These are phyloP conservation scores for Pogonomyrmex californicus DNA, from an alignment of 1,140 invertebrate genomes.

Conservation along the genomic window DNA sequence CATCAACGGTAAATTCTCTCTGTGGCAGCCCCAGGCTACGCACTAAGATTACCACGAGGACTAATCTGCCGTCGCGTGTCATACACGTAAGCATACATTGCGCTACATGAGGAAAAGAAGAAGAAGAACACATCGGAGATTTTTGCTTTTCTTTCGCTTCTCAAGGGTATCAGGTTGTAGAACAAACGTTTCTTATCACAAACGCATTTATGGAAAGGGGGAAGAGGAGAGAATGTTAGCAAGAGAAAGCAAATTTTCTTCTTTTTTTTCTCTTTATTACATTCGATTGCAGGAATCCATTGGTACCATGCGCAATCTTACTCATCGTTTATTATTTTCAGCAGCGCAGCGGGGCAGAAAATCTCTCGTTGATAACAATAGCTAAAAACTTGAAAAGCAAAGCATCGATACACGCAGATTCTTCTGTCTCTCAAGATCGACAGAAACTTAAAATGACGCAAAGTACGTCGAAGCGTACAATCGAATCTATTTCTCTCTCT, in stretches of 20 bases:
- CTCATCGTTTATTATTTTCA: slow-evolving; percentile 38
- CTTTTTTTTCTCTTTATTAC: not conserved
- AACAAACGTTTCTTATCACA: not conserved
- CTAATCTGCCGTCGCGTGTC: slow-evolving; percentile 71
- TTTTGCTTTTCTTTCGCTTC: not conserved
- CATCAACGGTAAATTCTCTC: slow-evolving; percentile 83
- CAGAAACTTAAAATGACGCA: slow-evolving; percentile 84
- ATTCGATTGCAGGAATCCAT: not conserved
- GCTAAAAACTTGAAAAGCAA: slow-evolving; percentile 80
- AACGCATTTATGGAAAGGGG: not conserved
- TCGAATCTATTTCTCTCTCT: not conserved
- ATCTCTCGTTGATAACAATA: slow-evolving; percentile 70
- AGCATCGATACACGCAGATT: slow-evolving; percentile 80
- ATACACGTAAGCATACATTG: slow-evolving; percentile 73
- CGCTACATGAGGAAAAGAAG: not conserved
- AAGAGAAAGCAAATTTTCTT: not conserved
- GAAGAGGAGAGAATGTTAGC: not conserved
- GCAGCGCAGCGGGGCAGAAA: slow-evolving; percentile 70
- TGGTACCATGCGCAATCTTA: not conserved
- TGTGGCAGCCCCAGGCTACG: slow-evolving; percentile 84
- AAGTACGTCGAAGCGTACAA: slow-evolving; percentile 82
- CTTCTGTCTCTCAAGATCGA: slow-evolving; percentile 73
- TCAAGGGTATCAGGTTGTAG: not conserved
- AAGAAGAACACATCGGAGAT: not conserved
- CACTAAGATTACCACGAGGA: slow-evolving; percentile 74